phyloP scores from a whole-genome alignment of 2,888 invertebrate species.

The Melanargia galathea region DNA sequence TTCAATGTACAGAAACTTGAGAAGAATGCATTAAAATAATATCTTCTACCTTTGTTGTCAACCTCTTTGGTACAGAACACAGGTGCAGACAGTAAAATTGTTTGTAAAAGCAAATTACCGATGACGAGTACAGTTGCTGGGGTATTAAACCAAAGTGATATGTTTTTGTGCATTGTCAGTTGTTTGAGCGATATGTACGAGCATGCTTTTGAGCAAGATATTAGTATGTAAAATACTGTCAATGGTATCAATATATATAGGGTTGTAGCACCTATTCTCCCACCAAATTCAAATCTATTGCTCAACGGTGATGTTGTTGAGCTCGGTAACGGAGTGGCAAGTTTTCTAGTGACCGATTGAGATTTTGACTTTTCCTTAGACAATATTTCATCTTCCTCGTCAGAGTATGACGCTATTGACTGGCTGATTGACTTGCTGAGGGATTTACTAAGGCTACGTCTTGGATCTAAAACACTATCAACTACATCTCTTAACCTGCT shows the following conservation, averaged over 20 bases:
- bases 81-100: slow-evolving; percentile 77
- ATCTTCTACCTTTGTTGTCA: slow-evolving; percentile 56
- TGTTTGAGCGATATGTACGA: slow-evolving; percentile 56
- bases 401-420: slow-evolving; percentile 66
- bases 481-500: slow-evolving; percentile 62
- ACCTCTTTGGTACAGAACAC: slow-evolving; percentile 74
- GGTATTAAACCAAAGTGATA: slow-evolving; percentile 56
- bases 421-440: slow-evolving; percentile 67
- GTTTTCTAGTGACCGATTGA: slow-evolving; percentile 61
- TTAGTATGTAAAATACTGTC: slow-evolving; percentile 60
- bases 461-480: slow-evolving; percentile 60
- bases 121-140: slow-evolving; percentile 59
- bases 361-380: slow-evolving; percentile 49
- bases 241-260: slow-evolving; percentile 64
- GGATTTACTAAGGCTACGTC: slow-evolving; percentile 66
- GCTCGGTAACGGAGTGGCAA: slow-evolving; percentile 69
- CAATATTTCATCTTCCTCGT: slow-evolving; percentile 67
- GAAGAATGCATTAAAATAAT: slow-evolving; percentile 81
- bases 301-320: slow-evolving; percentile 54
- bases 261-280: slow-evolving; percentile 58
- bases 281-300: slow-evolving; percentile 71
- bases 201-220: slow-evolving; percentile 67
- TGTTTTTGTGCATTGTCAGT: slow-evolving; percentile 51
- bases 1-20: slow-evolving; percentile 66
- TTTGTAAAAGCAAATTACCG: slow-evolving; percentile 72